Conservation (phyloP, 2,113 vertebrate genomes). For the Cromileptes altivelis region DNA sequence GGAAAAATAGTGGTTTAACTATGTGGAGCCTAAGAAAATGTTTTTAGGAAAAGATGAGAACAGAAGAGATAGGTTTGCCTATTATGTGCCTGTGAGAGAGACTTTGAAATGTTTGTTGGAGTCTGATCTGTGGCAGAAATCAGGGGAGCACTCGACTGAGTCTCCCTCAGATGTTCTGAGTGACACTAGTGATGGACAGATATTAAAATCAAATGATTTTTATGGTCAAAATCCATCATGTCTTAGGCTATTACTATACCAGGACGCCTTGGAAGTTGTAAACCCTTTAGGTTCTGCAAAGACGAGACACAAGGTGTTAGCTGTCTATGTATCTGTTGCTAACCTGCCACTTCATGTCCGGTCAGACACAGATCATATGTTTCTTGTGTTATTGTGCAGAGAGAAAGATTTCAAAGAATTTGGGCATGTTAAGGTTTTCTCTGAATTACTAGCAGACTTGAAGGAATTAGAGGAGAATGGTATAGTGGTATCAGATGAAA, state of each 20-base stretch:
- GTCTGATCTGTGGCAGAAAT: slow-evolving; percentile 14
- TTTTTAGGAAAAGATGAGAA: slow-evolving; percentile 38
- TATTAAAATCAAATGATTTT: slow-evolving; percentile 8
- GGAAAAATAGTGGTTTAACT: no score
- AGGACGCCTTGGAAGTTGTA: no score
- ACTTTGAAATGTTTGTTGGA: slow-evolving; percentile 23
- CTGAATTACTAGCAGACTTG: slow-evolving; percentile 4
- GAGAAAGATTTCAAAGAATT: slow-evolving; percentile 23
- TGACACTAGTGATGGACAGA: slow-evolving; percentile 19
- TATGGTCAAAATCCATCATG: slow-evolving; percentile 26
- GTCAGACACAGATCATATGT: slow-evolving; percentile 9
- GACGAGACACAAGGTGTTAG: slow-evolving; percentile 18
- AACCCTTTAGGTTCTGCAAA: not conserved
- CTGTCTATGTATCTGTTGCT: slow-evolving; percentile 18
- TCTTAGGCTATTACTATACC: not conserved
- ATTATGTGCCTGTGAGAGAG: slow-evolving; percentile 19
- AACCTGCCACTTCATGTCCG: slow-evolving; percentile 15
- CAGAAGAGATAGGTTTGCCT: slow-evolving; percentile 15
- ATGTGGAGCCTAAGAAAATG: slow-evolving; percentile 30
- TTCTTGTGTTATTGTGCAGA: slow-evolving; percentile 19
- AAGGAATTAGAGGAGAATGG: slow-evolving; percentile 19
- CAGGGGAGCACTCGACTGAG: not conserved
- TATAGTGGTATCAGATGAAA: not conserved
- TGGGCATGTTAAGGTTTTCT: slow-evolving; percentile 12
- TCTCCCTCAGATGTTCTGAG: slow-evolving; percentile 11